These are phyloP conservation scores for Euglossa dilemma DNA, from an alignment of 1,140 invertebrate genomes.

Conservation along the genomic window DNA sequence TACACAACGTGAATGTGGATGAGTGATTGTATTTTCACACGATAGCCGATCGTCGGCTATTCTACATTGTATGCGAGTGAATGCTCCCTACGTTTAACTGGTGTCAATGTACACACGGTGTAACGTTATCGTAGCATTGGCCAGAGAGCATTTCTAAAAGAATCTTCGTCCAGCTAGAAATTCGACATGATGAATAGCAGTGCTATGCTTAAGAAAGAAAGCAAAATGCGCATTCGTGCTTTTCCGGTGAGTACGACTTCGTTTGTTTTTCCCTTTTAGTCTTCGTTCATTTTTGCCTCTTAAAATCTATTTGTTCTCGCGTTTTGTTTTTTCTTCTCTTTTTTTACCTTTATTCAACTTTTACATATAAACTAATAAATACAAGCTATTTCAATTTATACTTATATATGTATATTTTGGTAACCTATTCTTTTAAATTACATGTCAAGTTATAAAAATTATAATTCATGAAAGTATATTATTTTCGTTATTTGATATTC, in stretches of 20 bases:
- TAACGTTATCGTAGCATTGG: slow-evolving; percentile 46
- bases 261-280: slow-evolving; percentile 2
- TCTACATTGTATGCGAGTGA: slow-evolving; percentile 48
- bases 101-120: slow-evolving; percentile 65
- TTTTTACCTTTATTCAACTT: slow-evolving; percentile 12
- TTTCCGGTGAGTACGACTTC: slow-evolving; percentile 92
- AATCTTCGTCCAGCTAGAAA: slow-evolving; percentile 40
- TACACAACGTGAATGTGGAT: slow-evolving; percentile 30
- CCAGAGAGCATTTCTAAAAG: slow-evolving; percentile 47
- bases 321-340: not conserved
- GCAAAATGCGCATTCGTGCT: slow-evolving; percentile 98
- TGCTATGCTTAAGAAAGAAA: slow-evolving; percentile 92
- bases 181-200: slow-evolving; percentile 88
- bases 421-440: slow-evolving; percentile 27
- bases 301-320: slow-evolving; percentile 32
- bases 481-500: not conserved
- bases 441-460: not conserved
- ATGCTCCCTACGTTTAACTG: slow-evolving; percentile 50
- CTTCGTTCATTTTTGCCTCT: not conserved
- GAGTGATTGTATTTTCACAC: slow-evolving; percentile 36
- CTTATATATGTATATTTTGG: not conserved
- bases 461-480: not conserved
- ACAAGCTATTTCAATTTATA: not conserved
- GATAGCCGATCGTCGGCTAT: slow-evolving; percentile 45
- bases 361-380: not conserved